phyloP scores from a whole-genome alignment of 2,888 invertebrate genomes.

The Trachelus tabidus region DNA sequence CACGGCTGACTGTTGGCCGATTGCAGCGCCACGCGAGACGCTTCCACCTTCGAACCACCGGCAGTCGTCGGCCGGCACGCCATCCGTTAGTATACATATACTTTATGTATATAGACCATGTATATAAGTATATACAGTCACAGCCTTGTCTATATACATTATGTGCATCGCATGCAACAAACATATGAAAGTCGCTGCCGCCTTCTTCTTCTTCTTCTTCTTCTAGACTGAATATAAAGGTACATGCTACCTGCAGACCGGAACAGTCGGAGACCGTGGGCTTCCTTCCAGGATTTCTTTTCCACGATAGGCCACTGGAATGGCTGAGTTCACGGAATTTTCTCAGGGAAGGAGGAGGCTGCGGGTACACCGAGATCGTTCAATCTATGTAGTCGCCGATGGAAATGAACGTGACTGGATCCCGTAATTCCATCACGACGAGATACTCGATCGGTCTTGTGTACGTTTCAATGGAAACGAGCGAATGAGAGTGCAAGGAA shows the following conservation, averaged over 20 bases:
- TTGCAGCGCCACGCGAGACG: constrained; percentile 49
- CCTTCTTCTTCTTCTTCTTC: neutral
- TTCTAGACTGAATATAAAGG: neutral
- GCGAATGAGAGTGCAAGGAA: neutral
- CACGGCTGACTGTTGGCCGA: constrained; percentile 53
- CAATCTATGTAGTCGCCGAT: neutral
- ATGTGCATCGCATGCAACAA: neutral
- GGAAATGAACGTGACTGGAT: neutral
- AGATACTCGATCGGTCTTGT: neutral
- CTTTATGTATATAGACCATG: neutral
- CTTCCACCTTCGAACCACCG: neutral
- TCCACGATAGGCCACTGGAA: neutral
- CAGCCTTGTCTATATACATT: neutral
- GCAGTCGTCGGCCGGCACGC: constrained; percentile 2
- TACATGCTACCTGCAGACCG: neutral
- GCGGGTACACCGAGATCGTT: neutral
- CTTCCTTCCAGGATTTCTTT: neutral
- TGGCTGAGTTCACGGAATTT: neutral
- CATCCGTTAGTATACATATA: neutral
- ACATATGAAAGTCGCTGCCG: neutral
- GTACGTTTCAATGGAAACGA: neutral
- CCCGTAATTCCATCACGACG: neutral
- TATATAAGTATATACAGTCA: neutral
- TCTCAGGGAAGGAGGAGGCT: neutral
- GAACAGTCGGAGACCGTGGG: neutral